Evolutionary conservation across 2,113 vertebrate genomes (phyloP).

Genomic region (Circaetus cinerascens): DNA sequence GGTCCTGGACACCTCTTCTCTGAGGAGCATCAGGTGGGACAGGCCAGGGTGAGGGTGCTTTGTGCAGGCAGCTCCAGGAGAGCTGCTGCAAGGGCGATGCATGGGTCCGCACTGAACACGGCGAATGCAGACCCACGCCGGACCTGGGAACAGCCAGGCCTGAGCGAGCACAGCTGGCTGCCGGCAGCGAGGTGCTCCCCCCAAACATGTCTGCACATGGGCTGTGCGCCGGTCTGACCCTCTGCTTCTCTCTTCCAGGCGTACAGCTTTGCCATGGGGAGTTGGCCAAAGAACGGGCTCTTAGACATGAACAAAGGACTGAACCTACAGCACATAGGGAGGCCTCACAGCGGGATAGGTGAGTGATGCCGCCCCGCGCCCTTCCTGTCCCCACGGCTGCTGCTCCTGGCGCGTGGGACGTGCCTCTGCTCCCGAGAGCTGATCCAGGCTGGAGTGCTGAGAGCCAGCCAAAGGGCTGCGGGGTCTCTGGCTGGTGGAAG

Average conservation of each 20-base stretch:
- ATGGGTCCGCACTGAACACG: rapidly evolving
- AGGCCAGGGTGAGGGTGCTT: neutral
- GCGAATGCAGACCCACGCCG: rapidly evolving
- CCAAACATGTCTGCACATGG: neutral
- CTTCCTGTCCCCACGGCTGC: neutral
- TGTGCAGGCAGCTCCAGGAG: neutral
- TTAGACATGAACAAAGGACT: slow-evolving; percentile 87
- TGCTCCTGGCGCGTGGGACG: rapidly evolving
- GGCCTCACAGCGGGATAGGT: slow-evolving; percentile 87
- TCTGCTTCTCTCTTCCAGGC: slow-evolving; percentile 78
- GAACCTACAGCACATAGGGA: slow-evolving; percentile 84
- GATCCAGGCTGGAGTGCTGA: neutral
- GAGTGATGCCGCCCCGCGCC: slow-evolving; percentile 27
- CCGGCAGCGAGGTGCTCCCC: neutral
- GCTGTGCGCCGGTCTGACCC: neutral
- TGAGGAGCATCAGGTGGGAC: neutral
- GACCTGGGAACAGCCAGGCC: neutral
- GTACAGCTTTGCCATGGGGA: slow-evolving; percentile 85
- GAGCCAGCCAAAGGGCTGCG: neutral
- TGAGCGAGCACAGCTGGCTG: neutral
- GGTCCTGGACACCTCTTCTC: neutral
- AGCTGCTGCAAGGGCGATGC: rapidly evolving
- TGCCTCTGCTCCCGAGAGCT: neutral
- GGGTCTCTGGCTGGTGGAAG: neutral
- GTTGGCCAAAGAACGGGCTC: slow-evolving; percentile 85